Evolutionary conservation across 2,797 vertebrate species (phyloP), one percentile per base, ranked within the genome.

Genomic region (Pseudopleuronectes americanus): DNA sequence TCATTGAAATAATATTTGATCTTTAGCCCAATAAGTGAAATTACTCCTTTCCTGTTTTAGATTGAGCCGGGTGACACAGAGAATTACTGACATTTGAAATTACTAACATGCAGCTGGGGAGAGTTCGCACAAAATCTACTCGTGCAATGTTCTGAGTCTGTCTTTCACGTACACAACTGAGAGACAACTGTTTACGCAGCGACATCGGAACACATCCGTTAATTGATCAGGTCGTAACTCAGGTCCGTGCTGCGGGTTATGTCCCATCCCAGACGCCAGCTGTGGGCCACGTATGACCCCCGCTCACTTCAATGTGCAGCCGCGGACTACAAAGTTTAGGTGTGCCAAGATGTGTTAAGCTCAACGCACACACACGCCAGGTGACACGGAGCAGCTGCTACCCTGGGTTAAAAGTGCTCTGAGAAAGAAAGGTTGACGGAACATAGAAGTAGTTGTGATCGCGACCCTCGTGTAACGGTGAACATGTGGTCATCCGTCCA

Each of bases 341-440:
- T 87, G 85, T 92, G 92, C 90, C 90, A 93, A 74, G 81, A 74
- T 80, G 80, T 12, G 76, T 95, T 93, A 92, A 74, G 80, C 87
- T 94, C 91, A 92, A 81, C 80, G 8, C 47, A 80, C 83, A 79
- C 81, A 67, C 73, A 84, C 89, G 89, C 78, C 90, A 79, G 87
- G 89, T 87, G 81, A 89, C 87, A 90, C 83, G 68, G 55, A 80
- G 74, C 91, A 91, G 87, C 91, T 90, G 90, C 86, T 90, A 84
- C 85, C 69, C 82, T 71, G 72, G 76, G 82, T 76, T 56, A 58
- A 77, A 87, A 84, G 74, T 71, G 41, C 47, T 65, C 57, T 51
- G 68, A 83, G 73, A 65, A 73, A 72, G 72, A 79, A 72, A 84
- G 74, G 71, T 84, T 80, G 64, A 74, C 64, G 66, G 60, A 6